phyloP scores from a whole-genome alignment of 23 tunicate species.

The Trididemnum nubilum region DNA sequence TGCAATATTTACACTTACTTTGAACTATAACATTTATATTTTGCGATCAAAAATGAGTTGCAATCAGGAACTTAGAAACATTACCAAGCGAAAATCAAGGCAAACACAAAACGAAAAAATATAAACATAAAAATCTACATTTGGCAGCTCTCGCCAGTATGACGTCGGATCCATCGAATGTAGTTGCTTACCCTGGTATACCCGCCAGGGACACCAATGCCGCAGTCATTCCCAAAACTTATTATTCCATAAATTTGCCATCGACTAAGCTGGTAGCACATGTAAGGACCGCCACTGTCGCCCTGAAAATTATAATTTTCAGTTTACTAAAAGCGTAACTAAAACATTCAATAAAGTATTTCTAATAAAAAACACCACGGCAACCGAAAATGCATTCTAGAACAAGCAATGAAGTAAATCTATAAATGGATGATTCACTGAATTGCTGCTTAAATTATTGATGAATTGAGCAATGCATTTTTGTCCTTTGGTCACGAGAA shows the following conservation, averaged over 20 bases:
- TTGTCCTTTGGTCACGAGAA: too few relatives aligned
- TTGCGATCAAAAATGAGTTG: too few relatives aligned
- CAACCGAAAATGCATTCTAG: too few relatives aligned
- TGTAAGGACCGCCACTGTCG: conserved; percentile 94
- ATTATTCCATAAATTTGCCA: conserved; percentile 85
- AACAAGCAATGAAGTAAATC: too few relatives aligned
- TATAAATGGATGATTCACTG: too few relatives aligned
- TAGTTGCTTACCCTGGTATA: conserved; percentile 76
- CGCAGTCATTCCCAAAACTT: conserved; percentile 88
- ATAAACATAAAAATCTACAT: not conserved
- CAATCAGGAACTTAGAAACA: too few relatives aligned
- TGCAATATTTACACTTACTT: too few relatives aligned
- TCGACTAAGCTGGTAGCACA: conserved; percentile 33
- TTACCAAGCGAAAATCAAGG: too few relatives aligned
- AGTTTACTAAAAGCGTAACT: not conserved
- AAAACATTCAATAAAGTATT: not conserved
- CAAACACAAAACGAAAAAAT: not conserved
- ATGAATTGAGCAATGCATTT: too few relatives aligned
- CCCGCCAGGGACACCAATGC: conserved; percentile 77
- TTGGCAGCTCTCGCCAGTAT: conserved; percentile 56
- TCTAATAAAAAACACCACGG: too few relatives aligned
- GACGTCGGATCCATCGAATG: conserved; percentile 70
- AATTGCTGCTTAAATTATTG: too few relatives aligned
- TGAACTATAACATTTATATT: too few relatives aligned
- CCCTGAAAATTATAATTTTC: conserved; percentile 57